Conservation (phyloP, 2,888 invertebrate genomes). For the Dusona sp. region DNA sequence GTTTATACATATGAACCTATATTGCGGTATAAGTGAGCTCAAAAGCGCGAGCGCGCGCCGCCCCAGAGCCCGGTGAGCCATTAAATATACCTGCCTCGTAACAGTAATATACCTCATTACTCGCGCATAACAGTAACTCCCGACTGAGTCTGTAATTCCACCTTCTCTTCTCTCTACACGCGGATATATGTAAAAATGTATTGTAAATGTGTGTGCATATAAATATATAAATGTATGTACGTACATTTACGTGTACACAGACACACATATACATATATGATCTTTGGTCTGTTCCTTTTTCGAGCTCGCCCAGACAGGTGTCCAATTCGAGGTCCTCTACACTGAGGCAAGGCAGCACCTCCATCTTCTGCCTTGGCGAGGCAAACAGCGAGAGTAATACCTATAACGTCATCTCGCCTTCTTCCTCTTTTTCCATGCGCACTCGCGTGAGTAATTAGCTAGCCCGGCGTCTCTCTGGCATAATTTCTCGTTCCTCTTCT, state of each 20-base stretch:
- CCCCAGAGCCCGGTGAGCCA: constrained; percentile 72
- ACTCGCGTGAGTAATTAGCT: constrained; percentile 65
- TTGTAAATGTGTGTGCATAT: constrained; percentile 20
- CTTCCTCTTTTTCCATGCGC: constrained; percentile 3
- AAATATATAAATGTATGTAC: constrained; percentile 19
- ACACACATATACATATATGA: constrained; percentile 4
- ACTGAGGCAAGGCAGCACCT: constrained; percentile 40
- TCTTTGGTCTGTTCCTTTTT: constrained; percentile 52
- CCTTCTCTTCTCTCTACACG: constrained; percentile 65
- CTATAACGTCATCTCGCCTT: constrained; percentile 51
- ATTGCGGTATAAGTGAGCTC: constrained; percentile 64
- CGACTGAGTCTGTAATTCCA: constrained; percentile 76
- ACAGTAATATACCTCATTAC: constrained; percentile 81
- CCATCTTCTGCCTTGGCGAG: constrained; percentile 41
- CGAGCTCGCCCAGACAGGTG: constrained; percentile 73
- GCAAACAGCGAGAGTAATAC: constrained; percentile 45
- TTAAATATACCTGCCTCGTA: constrained; percentile 78
- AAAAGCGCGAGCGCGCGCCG: constrained; percentile 60
- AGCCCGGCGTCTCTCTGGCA: constrained; percentile 62
- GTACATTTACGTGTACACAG: not conserved
- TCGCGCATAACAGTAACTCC: constrained; percentile 79
- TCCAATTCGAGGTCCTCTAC: constrained; percentile 71
- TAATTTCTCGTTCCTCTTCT: constrained; percentile 59
- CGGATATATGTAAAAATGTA: constrained; percentile 16
- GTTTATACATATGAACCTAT: constrained; percentile 50